Base-by-base conservation (phyloP, 2,888 invertebrate genomes). In the Drosophila stalkeri region DNA sequence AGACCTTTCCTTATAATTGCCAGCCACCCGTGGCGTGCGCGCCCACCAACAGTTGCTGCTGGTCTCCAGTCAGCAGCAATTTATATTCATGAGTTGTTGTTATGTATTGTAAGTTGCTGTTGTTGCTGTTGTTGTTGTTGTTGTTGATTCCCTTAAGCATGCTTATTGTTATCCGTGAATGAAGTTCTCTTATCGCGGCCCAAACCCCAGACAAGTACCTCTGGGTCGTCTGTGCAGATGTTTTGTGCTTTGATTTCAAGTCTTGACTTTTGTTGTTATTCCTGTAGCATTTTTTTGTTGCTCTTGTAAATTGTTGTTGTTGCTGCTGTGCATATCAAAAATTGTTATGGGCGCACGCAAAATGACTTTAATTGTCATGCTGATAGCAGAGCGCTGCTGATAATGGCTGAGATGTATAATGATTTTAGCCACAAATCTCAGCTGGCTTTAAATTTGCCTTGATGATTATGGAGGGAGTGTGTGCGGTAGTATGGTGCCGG, bases 81-180 rank as follows among this genome's bases (percentile, higher is more conserved):
- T 89, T 87, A 87, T 87, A 87, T 87, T 87, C 89, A 87, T 87
- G 87, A 87, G 87, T 79, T 86, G 86, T 86, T 87, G 79, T 78
- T 81, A 76, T 82, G 82, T 74, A 72, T 79, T 85, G 68, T 70
- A 68, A 82, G 44, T 57, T 57, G 62, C 41, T 71, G 37, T 39
- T 41, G 39, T n/a, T 41, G 39, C 41, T 64, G 69, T 14, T 56
- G 64, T 35, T 65, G 66, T 31, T 72, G 65, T 54, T 66, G 56
- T 46, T 67, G 67, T 33, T 51, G 64, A 67, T 69, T 79, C 81
- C 89, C 86, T 70, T 81, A 87, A 86, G 86, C 83, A 81, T 82
- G 85, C 82, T 89, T 87, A 89, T 86, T 86, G 87, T 86, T 86
- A 86, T 86, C 86, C 86, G 77, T 78, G 86, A 86, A 89, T 86